Base-by-base conservation (phyloP, 2,888 invertebrate species). In the Pherbina coryleti region DNA sequence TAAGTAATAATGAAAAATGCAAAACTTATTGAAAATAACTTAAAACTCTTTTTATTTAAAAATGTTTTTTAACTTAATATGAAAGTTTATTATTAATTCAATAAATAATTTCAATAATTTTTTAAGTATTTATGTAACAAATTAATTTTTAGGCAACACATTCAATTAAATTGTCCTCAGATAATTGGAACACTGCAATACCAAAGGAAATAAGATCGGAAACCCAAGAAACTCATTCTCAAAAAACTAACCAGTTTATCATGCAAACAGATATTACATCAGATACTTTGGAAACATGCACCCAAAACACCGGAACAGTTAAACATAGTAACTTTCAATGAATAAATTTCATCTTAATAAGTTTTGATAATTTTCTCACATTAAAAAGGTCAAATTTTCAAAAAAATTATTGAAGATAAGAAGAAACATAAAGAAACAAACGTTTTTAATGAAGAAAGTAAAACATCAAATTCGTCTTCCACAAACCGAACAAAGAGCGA, bases 361-460 rank as follows among this genome's bases (percentile, higher is more conserved):
- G 14, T 37, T 62, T 49, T 28, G 28, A 69, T 51, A 96, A 90
- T 96, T 97, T 85, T 97, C 96, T 88, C 91, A 97, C 31, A 95
- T 37, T 37, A 96, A 88, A 97, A 97, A 0, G 97, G 97, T 44
- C 14, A 1, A 44, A 44, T 44, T 90, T 96, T 97, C 81, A 97
- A 97, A 88, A 97, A 97, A 86, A 98, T 97, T 87, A 90, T 98
- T 70, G 91, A 97, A 60, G 96, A 96, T 84, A 91, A 97, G 84
- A 97, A 97, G 89, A 92, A 95, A 71, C 96, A 95, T 85, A 96
- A 96, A 86, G 96, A 96, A 87, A 94, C 53, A 57, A 69, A 28
- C 25, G 28, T 3, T 25, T n/a, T 51, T 5, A 69, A 28, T 69
- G 69, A 69, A 17, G 51, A 69, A 14, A 69, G 8, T 14, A 69